Conservation (phyloP, 1,140 invertebrate species). For the Leptopilina clavipes region DNA sequence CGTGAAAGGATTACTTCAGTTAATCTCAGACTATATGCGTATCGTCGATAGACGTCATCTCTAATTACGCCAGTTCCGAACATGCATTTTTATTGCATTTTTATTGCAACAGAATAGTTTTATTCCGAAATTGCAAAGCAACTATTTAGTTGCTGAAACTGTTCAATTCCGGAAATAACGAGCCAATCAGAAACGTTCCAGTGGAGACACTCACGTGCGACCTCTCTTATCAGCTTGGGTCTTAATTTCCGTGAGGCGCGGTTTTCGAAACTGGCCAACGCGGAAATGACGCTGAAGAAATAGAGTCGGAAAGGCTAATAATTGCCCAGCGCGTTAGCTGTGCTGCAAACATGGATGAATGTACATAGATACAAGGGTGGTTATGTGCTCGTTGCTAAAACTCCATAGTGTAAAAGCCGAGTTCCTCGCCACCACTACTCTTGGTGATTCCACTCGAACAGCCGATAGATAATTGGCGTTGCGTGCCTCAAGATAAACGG, state of each 20-base stretch:
- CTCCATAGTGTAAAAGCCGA: conserved; percentile 45
- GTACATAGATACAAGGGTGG: conserved; percentile 29
- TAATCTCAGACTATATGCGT: conserved; percentile 47
- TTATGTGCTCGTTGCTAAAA: background rate
- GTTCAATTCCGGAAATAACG: too few relatives aligned
- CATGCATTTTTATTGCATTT: background rate
- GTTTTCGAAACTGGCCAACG: conserved; percentile 46
- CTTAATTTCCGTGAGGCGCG: conserved; percentile 43
- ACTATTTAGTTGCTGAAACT: too few relatives aligned
- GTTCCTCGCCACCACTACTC: background rate
- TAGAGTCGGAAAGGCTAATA: conserved; percentile 55
- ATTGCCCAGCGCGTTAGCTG: conserved; percentile 51
- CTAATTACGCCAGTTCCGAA: conserved; percentile 28
- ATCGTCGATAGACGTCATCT: conserved; percentile 11
- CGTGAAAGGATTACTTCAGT: conserved; percentile 58
- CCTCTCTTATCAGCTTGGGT: too few relatives aligned
- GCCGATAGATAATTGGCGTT: conserved; percentile 72
- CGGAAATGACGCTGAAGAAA: conserved; percentile 57
- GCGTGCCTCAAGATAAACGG: conserved; percentile 72
- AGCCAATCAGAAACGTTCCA: too few relatives aligned
- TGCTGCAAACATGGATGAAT: conserved; percentile 2
- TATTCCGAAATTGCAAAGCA: too few relatives aligned
- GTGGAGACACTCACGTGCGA: too few relatives aligned
- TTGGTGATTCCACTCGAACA: conserved; percentile 44
- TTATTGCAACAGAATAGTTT: too few relatives aligned